Base-by-base conservation (phyloP, 2,113 vertebrate genomes). In the Chloroceryle aenea region DNA sequence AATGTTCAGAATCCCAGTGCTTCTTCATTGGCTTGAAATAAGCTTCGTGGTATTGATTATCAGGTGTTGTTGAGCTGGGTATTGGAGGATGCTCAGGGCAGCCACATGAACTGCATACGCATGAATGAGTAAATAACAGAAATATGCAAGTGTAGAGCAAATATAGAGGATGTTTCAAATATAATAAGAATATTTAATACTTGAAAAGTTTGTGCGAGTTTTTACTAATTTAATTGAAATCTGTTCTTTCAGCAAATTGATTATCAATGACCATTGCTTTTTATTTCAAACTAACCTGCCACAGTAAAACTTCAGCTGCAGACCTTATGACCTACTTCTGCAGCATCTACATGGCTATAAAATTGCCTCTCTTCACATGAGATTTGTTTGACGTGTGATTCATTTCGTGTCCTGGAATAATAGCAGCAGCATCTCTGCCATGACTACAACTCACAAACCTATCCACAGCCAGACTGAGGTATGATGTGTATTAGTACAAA, bases 351-450 rank as follows among this genome's bases (percentile, higher is more conserved):
- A 40, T 4, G 71, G 4, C 30, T 74, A 1, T 4, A 25, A 45
- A 36, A 36, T 36, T 52, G n/a, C 7, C 21, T 40, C 11, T n/a
- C 23, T 45, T 63, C 23, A 10, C 4, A 1, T 32, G 23, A 23
- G 56, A 1, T 30, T n/a, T 82, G 0, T 30, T n/a, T 82, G 8
- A 32, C 14, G 6, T 1, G 1, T 22, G 10, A 4, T 19, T 80
- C 12, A 1, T 5, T 2, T 8, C 38, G 27, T 45, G 19, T 43
- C 36, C 43, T 45, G 34, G 16, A 42, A 40, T 11, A 30, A 58
- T 42, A 38, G 52, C 7, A 64, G 34, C 14, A 55, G 23, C 52
- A 29, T 56, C 78, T 63, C 86, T 19, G 32, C 6, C 4, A 18
- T 40, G 5, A 8, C 40, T 42, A 14, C 42, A 58, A 19, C 43